These are phyloP conservation scores for Leguminivora glycinivorella DNA, from an alignment of 1,140 invertebrate genomes.

Conservation along the genomic window DNA sequence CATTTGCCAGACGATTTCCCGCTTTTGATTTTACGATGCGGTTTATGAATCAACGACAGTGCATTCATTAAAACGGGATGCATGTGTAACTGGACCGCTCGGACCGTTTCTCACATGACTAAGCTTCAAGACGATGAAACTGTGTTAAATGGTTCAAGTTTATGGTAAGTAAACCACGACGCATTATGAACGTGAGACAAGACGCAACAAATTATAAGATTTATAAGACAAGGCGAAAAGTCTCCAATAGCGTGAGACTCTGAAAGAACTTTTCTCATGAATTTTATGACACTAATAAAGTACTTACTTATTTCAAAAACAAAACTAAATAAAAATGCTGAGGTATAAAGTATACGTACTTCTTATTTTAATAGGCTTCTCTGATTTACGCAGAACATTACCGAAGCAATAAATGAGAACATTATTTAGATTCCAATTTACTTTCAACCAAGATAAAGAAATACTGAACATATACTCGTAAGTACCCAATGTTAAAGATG, in stretches of 20 bases:
- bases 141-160: constrained; percentile 16
- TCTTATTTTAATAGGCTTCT: too few relatives aligned
- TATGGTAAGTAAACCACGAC: constrained; percentile 21
- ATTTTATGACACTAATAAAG: neutral
- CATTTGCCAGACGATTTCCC: constrained; percentile 48
- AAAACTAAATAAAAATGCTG: neutral
- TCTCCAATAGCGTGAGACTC: neutral
- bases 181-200: constrained; percentile 6
- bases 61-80: constrained; percentile 52
- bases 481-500: constrained; percentile 5
- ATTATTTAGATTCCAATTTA: neutral
- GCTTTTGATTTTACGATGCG: constrained; percentile 51
- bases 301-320: neutral
- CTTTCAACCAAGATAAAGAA: neutral
- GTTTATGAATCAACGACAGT: constrained; percentile 55
- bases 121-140: constrained; percentile 32
- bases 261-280: neutral
- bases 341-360: neutral
- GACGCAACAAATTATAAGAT: constrained; percentile 16
- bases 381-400: neutral
- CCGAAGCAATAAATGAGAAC: constrained; percentile 1
- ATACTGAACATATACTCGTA: neutral
- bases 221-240: neutral
- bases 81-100: constrained; percentile 40
- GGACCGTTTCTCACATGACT: constrained; percentile 39